Conservation (phyloP, 1,140 invertebrate species). For the Aricia agestis region DNA sequence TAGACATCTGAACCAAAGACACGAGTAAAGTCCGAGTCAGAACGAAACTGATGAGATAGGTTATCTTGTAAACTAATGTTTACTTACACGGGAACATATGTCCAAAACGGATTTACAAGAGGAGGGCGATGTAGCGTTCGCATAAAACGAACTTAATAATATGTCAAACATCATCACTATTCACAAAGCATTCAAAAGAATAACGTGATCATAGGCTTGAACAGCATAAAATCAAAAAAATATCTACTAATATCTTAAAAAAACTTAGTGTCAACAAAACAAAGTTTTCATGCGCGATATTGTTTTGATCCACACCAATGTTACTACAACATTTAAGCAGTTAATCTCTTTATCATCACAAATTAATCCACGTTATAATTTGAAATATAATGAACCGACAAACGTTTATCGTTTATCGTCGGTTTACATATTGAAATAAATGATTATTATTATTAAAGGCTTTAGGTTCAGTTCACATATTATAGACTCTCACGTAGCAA, state of each 20-base stretch:
- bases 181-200: neutral
- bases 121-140: conserved; percentile 41
- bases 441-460: too few species aligned
- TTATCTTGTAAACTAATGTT: conserved; percentile 62
- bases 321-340: neutral
- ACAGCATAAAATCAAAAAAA: too few species aligned
- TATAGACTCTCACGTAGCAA: too few species aligned
- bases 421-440: neutral
- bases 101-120: conserved; percentile 67
- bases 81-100: conserved; percentile 64
- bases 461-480: neutral
- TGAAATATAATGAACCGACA: neutral
- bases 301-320: neutral
- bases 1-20: too few species aligned
- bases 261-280: neutral
- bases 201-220: too few species aligned
- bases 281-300: neutral
- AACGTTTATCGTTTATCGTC: neutral
- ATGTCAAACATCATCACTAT: neutral
- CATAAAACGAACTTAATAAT: conserved; percentile 28
- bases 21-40: too few species aligned
- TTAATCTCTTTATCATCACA: neutral
- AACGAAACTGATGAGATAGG: too few species aligned
- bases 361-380: neutral
- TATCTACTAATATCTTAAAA: too few species aligned